Evolutionary conservation across 2,888 invertebrate species (phyloP), one percentile per base, ranked within the genome.

Genomic region (Malthinus seriepunctatus): DNA sequence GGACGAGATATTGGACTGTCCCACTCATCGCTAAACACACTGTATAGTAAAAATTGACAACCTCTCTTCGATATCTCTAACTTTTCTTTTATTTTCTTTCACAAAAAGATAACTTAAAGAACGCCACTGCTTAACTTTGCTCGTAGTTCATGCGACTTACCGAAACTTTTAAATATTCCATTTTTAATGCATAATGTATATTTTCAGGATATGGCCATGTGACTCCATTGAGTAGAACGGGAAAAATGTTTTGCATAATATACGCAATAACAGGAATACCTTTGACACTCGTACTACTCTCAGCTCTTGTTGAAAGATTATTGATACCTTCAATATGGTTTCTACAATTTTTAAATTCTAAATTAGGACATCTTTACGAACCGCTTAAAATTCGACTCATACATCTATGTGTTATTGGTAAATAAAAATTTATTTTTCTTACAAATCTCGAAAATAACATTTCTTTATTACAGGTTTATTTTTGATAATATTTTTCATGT

Each of bases 261-360:
- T 95, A 92, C 80, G 93, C 93, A 0, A 79, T 91, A 56, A 81
- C 93, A 55, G 91, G 95, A 1, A 94, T 95, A 65, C 95, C 95
- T 0, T 79, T 94, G 73, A 94, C 95, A 0, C 80, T 95, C 73
- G 87, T 94, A 55, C 82, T 95, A 63, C 82, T 95, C 54, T 88
- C 91, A 0, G 93, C 93, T 0, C 78, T 92, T 60, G 92, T 93
- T 35, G 93, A 93, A 73, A 83, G 93, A 0, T 83, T 94, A 44
- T 82, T 93, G 76, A 80, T 88, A 53, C 92, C 93, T 0, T 85
- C 89, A 0, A 87, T 88, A 1, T 84, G 86, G 69, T 75, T 93
- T 62, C 81, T 93, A 64, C 84, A 89, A 63, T 82, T 84, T 62
- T 78, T 91, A 51, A 90, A 90, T 74, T 82, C 86, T 0, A 82